phyloP scores from a whole-genome alignment of 1,140 invertebrate species.

The Drosophila carrolli region DNA sequence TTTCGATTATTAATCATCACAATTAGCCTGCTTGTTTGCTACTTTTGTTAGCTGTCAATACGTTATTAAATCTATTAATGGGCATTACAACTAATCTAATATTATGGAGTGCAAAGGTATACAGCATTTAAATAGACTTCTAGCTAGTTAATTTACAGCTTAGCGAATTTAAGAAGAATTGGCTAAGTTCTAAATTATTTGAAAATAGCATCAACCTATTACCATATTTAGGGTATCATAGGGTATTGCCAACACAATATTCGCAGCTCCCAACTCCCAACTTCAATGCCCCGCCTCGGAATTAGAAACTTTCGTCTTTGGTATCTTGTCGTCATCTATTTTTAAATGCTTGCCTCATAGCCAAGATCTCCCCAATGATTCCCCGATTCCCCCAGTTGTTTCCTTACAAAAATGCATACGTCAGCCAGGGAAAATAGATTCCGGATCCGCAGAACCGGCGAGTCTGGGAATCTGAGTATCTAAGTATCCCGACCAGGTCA shows the following conservation, averaged over 20 bases:
- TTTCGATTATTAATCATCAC: conserved; percentile 19
- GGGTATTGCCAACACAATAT: neutral
- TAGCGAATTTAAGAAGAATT: too few species aligned
- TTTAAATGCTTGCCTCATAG: conserved; percentile 57
- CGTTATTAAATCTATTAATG: neutral
- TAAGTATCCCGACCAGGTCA: conserved; percentile 17
- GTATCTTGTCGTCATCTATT: conserved; percentile 59
- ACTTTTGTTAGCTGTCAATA: too few species aligned
- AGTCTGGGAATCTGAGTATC: conserved; percentile 14
- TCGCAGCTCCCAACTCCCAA: neutral
- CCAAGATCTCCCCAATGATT: neutral
- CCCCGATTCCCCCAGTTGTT: neutral
- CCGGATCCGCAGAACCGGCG: conserved; percentile 10
- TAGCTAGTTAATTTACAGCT: too few species aligned
- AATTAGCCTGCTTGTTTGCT: too few species aligned
- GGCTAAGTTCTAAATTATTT: too few species aligned
- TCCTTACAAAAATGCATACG: conserved; percentile 16
- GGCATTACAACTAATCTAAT: neutral
- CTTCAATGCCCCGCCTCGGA: neutral
- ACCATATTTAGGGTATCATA: neutral
- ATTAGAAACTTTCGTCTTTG: conserved; percentile 16
- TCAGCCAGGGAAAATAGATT: conserved; percentile 37
- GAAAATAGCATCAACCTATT: too few species aligned
- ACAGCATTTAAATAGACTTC: too few species aligned
- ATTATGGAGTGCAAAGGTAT: too few species aligned